Evolutionary conservation across 92 coral and sea anemone species (phyloP).

Genomic region (Scolanthus callimorphus): DNA sequence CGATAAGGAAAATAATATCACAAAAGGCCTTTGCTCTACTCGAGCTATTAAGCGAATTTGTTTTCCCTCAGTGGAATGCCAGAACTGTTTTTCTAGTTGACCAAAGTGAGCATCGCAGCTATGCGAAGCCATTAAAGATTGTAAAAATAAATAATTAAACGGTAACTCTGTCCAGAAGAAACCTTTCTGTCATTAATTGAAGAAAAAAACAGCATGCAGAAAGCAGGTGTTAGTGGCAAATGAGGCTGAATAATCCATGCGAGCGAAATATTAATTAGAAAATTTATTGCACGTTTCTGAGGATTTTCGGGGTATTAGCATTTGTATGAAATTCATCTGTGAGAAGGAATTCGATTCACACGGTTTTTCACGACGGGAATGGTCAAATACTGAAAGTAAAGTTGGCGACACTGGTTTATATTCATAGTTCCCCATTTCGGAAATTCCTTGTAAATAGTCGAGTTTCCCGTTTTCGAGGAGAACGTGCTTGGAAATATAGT

Average conservation of each 20-base stretch:
- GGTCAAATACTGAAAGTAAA: neutral
- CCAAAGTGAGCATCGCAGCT: slow-evolving; percentile 63
- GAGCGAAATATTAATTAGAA: slow-evolving; percentile 55
- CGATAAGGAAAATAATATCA: neutral
- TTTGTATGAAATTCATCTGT: slow-evolving; percentile 71
- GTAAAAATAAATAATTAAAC: slow-evolving; percentile 71
- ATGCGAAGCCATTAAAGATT: slow-evolving; percentile 41
- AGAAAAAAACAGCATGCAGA: slow-evolving; percentile 20
- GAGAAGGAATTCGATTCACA: slow-evolving; percentile 11
- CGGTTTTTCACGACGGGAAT: neutral
- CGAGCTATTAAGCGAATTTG: neutral
- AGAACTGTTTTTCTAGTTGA: slow-evolving; percentile 1
- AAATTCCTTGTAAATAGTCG: neutral
- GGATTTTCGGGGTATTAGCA: slow-evolving; percentile 71
- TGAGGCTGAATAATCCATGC: slow-evolving; percentile 64
- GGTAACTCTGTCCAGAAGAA: slow-evolving; percentile 15
- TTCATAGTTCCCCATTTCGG: too few species aligned
- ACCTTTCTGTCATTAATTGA: slow-evolving; percentile 18
- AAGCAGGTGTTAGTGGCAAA: slow-evolving; percentile 66
- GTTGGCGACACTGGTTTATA: neutral
- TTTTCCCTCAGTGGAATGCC: neutral
- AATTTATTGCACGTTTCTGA: slow-evolving; percentile 75
- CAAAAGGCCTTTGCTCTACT: neutral
- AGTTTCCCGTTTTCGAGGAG: neutral
- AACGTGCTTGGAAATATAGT: neutral